Conservation (phyloP, 30 jellyfish, hydroid and myxozoan species). For the Aurelia aurita region DNA sequence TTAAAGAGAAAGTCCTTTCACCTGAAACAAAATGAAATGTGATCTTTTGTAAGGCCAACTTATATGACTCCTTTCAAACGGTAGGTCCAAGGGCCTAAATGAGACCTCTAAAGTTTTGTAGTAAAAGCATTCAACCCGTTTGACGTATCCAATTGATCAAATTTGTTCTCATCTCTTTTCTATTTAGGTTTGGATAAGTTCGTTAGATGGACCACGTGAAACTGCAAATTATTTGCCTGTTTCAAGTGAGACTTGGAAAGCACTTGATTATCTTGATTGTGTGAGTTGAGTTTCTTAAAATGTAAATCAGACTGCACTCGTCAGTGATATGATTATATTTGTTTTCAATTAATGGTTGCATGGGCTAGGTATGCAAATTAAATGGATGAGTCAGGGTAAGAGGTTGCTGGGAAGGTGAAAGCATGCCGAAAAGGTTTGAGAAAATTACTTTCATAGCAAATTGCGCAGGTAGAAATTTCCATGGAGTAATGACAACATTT, state of each 20-base stretch:
- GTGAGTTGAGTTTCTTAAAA: constrained; percentile 45
- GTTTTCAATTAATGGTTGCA: neutral
- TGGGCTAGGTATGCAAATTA: neutral
- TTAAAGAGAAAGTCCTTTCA: too few species aligned
- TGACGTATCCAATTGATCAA: neutral
- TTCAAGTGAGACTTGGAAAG: constrained; percentile 90
- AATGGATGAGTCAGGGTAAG: too few species aligned
- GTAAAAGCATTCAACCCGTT: neutral
- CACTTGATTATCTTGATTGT: constrained; percentile 88
- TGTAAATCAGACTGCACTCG: neutral
- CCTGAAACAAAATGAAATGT: too few species aligned
- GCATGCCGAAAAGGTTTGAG: too few species aligned
- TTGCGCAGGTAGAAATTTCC: too few species aligned
- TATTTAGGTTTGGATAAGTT: constrained; percentile 89
- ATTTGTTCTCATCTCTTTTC: neutral
- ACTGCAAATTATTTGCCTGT: constrained; percentile 80
- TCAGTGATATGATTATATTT: neutral
- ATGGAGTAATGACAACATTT: too few species aligned
- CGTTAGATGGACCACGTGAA: constrained; percentile 82
- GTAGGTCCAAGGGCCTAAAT: too few species aligned
- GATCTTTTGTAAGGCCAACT: too few species aligned
- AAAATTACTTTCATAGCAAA: too few species aligned
- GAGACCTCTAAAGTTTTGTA: too few species aligned
- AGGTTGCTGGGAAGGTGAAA: too few species aligned
- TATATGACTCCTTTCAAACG: too few species aligned